Base-by-base conservation (phyloP, 1,140 invertebrate species). In the Drosophila tropicalis region DNA sequence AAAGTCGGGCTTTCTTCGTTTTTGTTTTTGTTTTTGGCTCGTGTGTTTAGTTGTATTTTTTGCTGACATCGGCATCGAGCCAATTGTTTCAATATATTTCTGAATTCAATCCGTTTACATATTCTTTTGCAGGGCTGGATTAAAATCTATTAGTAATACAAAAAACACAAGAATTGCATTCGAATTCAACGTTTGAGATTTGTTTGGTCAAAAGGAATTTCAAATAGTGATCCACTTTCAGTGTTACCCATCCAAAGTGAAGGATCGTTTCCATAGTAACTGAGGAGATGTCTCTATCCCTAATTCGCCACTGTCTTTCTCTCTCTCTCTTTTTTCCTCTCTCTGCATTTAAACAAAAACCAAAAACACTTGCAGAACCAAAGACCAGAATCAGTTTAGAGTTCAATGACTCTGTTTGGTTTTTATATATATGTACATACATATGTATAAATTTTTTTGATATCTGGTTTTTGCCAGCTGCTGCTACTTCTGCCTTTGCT, bases 321-420 rank as follows among this genome's bases (percentile, higher is more conserved):
- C n/a, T n/a, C n/a, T n/a, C n/a, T n/a, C n/a, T n/a, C n/a, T n/a
- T n/a, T n/a, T n/a, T n/a, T n/a, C n/a, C 1, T 10, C 17, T 47
- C 0, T 47, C 2, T 47, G 2, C 7, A 47, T 47, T 2, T 47
- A 10, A 2, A 47, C 15, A 44, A 15, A 3, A 17, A 15, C 0
- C n/a, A 5, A 36, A 9, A 36, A 36, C 34, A 36, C 10, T 39
- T 39, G 36, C 36, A 39, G 10, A 39, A 39, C 36, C 36, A 51
- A 19, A 22, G 44, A 51, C 17, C 17, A 51, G 19, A 51, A 22
- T 51, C 44, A 51, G 9, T 22, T 51, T 19, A 51, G 17, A 51
- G 17, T 87, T 86, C 83, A 86, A 83, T 86, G 83, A 86, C 83
- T 83, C 84, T 89, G 67, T 74, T 85, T 75, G 70, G 67, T 78